These are phyloP conservation scores for Eulemur macaco DNA, from an alignment of 2,113 vertebrate species.

Conservation along the genomic window DNA sequence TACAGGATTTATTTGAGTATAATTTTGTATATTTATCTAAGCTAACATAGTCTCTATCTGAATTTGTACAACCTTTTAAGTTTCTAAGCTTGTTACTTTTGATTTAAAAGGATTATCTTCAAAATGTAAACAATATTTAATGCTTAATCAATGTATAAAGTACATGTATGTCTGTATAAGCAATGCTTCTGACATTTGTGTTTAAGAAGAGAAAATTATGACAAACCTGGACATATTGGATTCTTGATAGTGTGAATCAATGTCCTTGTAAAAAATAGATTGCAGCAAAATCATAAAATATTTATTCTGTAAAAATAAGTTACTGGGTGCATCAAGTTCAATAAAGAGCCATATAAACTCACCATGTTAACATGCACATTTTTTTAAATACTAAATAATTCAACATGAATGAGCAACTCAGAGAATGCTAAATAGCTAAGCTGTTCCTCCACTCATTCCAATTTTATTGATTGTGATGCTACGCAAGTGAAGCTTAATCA, in stretches of 20 bases:
- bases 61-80: not conserved
- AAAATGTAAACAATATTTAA: not conserved
- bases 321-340: not conserved
- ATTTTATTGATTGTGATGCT: not conserved
- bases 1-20: not conserved
- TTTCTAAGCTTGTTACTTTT: not conserved
- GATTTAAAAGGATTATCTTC: not conserved
- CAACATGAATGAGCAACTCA: not conserved
- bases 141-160: not conserved
- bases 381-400: constrained; percentile 62
- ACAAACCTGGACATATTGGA: not conserved
- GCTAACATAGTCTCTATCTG: not conserved
- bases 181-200: constrained; percentile 21
- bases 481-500: not conserved
- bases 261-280: not conserved
- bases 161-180: not conserved
- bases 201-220: constrained; percentile 31
- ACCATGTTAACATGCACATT: not conserved
- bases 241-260: not conserved
- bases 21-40: not conserved
- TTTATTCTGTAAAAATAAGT: not conserved
- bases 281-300: constrained; percentile 63
- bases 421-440: not conserved
- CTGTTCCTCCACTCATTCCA: not conserved
- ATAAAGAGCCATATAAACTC: not conserved